Evolutionary conservation across 1,140 invertebrate species (phyloP).

Genomic region (Papilio xuthus): DNA sequence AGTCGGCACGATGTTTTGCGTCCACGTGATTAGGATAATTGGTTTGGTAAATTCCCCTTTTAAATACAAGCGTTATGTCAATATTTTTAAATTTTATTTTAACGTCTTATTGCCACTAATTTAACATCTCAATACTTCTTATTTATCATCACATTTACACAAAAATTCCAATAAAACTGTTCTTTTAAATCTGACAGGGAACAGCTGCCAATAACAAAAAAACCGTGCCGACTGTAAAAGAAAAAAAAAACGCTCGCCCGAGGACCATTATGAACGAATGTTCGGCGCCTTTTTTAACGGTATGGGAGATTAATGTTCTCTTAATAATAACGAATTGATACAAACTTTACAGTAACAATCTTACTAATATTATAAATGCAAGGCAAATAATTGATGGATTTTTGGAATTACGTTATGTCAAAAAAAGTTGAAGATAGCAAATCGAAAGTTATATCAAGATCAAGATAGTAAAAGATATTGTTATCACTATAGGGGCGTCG

Average conservation of each 20-base stretch:
- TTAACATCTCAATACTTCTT: neutral
- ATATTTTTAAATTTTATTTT: neutral
- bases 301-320: neutral
- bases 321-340: neutral
- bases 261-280: neutral
- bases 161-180: neutral
- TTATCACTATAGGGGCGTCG: too few relatives aligned
- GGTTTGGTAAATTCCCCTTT: neutral
- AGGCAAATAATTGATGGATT: too few relatives aligned
- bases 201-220: constrained; percentile 19
- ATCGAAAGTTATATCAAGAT: too few relatives aligned
- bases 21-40: too few relatives aligned
- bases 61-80: neutral
- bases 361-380: neutral
- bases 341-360: neutral
- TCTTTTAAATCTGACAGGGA: constrained; percentile 10
- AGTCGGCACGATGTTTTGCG: too few relatives aligned
- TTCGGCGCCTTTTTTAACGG: neutral
- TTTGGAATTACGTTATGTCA: too few relatives aligned
- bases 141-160: neutral
- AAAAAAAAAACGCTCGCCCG: neutral
- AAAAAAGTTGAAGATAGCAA: too few relatives aligned
- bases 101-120: neutral
- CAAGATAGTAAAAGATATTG: too few relatives aligned
- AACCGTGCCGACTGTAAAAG: neutral